These are phyloP conservation scores for Drosophila teissieri DNA, from an alignment of 1,140 invertebrate species.

Conservation along the genomic window DNA sequence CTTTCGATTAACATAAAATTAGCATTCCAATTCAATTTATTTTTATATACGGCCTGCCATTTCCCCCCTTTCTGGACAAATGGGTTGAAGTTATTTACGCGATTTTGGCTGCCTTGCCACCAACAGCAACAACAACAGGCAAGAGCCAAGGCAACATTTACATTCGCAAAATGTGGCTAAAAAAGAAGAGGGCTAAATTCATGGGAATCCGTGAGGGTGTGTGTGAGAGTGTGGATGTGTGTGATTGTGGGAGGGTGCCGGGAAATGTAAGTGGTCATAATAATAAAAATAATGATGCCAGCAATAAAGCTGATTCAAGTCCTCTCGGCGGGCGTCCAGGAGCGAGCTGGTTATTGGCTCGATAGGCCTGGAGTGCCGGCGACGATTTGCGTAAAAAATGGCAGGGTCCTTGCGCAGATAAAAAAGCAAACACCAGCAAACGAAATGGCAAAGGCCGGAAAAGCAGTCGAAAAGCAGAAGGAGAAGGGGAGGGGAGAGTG, in stretches of 20 bases:
- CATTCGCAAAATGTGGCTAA: slow-evolving; percentile 61
- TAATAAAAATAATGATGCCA: slow-evolving; percentile 82
- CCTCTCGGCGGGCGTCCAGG: slow-evolving; percentile 32
- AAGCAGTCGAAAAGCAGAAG: slow-evolving; percentile 18
- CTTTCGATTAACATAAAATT: slow-evolving; percentile 83
- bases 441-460: slow-evolving; percentile 23
- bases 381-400: slow-evolving; percentile 80
- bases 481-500: slow-evolving; percentile 5
- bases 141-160: slow-evolving; percentile 53
- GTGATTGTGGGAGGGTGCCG: slow-evolving; percentile 48
- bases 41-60: slow-evolving; percentile 69
- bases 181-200: slow-evolving; percentile 60
- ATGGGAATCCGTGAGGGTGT: slow-evolving; percentile 23
- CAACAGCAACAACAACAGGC: neutral
- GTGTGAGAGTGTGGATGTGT: slow-evolving; percentile 19
- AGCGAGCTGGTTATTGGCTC: slow-evolving; percentile 64
- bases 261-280: slow-evolving; percentile 81
- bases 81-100: slow-evolving; percentile 81
- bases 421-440: slow-evolving; percentile 65
- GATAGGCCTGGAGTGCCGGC: slow-evolving; percentile 43
- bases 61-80: slow-evolving; percentile 41
- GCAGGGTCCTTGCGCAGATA: slow-evolving; percentile 65
- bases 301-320: slow-evolving; percentile 82
- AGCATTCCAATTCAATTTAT: slow-evolving; percentile 82
- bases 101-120: slow-evolving; percentile 14